These are phyloP conservation scores for Stenichneumon culpator DNA, from an alignment of 2,888 invertebrate genomes.

Conservation along the genomic window DNA sequence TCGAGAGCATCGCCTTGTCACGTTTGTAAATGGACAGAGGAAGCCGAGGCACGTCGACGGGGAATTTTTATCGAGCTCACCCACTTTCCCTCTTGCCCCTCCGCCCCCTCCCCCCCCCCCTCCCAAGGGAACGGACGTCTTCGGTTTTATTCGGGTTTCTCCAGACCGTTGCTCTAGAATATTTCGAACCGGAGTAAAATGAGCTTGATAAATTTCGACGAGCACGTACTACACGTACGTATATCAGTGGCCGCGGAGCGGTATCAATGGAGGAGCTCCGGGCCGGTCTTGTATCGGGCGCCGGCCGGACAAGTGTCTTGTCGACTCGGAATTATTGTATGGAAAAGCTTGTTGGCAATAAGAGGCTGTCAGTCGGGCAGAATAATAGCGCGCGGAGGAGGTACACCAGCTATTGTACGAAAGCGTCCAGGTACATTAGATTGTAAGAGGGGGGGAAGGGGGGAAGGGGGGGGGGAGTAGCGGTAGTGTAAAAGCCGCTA, in stretches of 20 bases:
- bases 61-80: slow-evolving; percentile 68
- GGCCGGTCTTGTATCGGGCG: slow-evolving; percentile 12
- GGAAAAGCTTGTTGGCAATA: slow-evolving; percentile 30
- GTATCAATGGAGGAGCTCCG: not conserved
- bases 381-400: slow-evolving; percentile 55
- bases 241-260: not conserved
- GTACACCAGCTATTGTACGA: slow-evolving; percentile 33
- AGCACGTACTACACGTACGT: slow-evolving; percentile 52
- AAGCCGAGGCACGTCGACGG: slow-evolving; percentile 56
- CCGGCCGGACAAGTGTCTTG: slow-evolving; percentile 40
- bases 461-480: slow-evolving; percentile 7
- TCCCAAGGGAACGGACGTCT: slow-evolving; percentile 52
- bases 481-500: slow-evolving; percentile 54
- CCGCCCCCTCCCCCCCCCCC: not conserved
- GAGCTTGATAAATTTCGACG: slow-evolving; percentile 56
- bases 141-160: slow-evolving; percentile 55
- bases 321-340: slow-evolving; percentile 36
- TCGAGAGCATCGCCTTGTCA: slow-evolving; percentile 65
- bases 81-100: not conserved
- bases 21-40: slow-evolving; percentile 67
- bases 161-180: slow-evolving; percentile 34
- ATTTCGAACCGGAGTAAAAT: slow-evolving; percentile 47
- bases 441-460: slow-evolving; percentile 38
- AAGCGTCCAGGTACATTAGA: slow-evolving; percentile 58
- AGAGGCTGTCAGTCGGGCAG: slow-evolving; percentile 59